Percentiles rank a stretch among this genome's conserved stretches.
phyloP scores from a whole-genome alignment of 30 jellyfish, hydroid and myxozoan species.

The Morbakka virulenta region DNA sequence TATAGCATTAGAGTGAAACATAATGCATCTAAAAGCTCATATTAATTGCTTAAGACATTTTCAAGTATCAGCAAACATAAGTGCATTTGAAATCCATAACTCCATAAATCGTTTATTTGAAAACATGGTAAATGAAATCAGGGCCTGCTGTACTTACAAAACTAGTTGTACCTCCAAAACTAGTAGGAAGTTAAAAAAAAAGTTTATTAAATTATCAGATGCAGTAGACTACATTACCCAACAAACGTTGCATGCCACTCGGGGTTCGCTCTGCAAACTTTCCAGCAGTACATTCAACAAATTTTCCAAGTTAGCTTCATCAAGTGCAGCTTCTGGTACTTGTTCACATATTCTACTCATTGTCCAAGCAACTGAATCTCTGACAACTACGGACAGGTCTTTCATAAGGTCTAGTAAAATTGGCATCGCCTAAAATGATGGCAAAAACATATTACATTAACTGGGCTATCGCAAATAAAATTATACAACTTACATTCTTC shows the following conservation, averaged over 20 bases:
- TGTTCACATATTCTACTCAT: constrained; percentile 92
- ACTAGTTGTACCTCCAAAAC: no score
- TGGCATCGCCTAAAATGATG: constrained; percentile 69
- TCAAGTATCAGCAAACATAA: no score
- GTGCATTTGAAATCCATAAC: no score
- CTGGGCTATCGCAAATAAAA: not conserved
- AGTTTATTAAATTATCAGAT: no score
- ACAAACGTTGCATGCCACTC: constrained; percentile 96
- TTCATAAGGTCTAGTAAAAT: constrained; percentile 68
- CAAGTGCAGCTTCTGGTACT: constrained; percentile 94
- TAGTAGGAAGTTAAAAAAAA: no score
- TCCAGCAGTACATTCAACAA: constrained; percentile 68
- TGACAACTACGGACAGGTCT: constrained; percentile 82
- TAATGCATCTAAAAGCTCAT: no score
- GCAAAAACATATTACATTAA: not conserved
- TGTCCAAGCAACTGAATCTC: constrained; percentile 98
- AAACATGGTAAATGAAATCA: no score
- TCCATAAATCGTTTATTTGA: no score
- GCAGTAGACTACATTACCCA: no score
- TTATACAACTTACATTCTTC: not conserved
- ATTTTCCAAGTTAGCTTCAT: constrained; percentile 58
- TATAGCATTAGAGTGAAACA: no score
- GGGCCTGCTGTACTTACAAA: no score
- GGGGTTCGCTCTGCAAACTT: constrained; percentile 91
- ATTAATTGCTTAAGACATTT: no score